Evolutionary conservation across 2,113 vertebrate genomes (phyloP).

Genomic region (Pluvialis apricaria): DNA sequence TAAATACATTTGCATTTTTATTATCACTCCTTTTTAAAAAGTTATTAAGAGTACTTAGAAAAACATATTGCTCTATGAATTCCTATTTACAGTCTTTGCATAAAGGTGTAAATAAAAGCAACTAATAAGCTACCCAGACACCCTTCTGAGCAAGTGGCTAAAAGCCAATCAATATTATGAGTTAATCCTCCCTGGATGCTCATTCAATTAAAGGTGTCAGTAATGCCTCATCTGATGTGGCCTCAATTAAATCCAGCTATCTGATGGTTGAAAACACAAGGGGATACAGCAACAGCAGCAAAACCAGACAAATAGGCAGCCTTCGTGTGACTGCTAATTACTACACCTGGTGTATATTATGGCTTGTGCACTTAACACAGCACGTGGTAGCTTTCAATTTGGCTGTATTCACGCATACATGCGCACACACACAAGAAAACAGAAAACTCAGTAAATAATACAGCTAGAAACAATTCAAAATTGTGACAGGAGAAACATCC

Average conservation of each 20-base stretch:
- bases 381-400: slow-evolving; percentile 66
- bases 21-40: slow-evolving; percentile 83
- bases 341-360: slow-evolving; percentile 87
- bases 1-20: slow-evolving; percentile 85
- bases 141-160: slow-evolving; percentile 87
- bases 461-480: slow-evolving; percentile 14
- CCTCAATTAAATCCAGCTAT: slow-evolving; percentile 89
- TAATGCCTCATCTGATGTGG: slow-evolving; percentile 89
- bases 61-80: slow-evolving; percentile 82
- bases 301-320: slow-evolving; percentile 81
- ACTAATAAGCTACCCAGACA: slow-evolving; percentile 87
- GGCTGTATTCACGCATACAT: background rate
- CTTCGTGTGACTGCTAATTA: slow-evolving; percentile 83
- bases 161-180: slow-evolving; percentile 92
- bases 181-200: slow-evolving; percentile 83
- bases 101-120: slow-evolving; percentile 87
- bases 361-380: slow-evolving; percentile 74
- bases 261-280: slow-evolving; percentile 83
- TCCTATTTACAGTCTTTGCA: slow-evolving; percentile 81
- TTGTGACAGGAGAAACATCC: background rate
- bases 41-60: slow-evolving; percentile 85
- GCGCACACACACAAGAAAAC: background rate
- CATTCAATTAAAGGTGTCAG: slow-evolving; percentile 91
- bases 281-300: slow-evolving; percentile 81
- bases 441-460: slow-evolving; percentile 39